phyloP scores from a whole-genome alignment of 2,888 invertebrate genomes.

The Philonicus albiceps region DNA sequence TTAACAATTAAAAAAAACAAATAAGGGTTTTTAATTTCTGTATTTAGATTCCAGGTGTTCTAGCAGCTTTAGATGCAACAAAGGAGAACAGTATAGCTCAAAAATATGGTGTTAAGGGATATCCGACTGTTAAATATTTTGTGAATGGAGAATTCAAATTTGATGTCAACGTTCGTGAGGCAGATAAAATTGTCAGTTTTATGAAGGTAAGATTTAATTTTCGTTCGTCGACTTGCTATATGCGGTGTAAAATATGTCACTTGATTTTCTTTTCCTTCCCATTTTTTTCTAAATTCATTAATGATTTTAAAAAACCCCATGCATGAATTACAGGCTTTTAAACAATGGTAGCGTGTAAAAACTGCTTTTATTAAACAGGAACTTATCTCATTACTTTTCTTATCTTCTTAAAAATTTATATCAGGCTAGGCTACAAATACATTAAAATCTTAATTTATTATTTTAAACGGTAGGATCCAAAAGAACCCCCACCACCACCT shows the following conservation, averaged over 20 bases:
- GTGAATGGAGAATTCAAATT: slow-evolving; percentile 78
- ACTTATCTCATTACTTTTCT: too few species aligned
- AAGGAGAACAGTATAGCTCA: slow-evolving; percentile 74
- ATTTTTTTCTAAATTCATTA: too few species aligned
- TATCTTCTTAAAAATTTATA: too few species aligned
- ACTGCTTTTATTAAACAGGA: too few species aligned
- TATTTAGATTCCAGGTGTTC: slow-evolving; percentile 72
- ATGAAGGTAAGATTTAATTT: slow-evolving; percentile 68
- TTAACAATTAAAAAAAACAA: neutral
- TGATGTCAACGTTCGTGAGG: slow-evolving; percentile 80
- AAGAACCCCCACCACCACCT: slow-evolving; percentile 85
- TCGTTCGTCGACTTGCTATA: too few species aligned
- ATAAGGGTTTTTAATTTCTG: neutral
- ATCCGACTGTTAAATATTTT: slow-evolving; percentile 82
- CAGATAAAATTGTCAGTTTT: slow-evolving; percentile 80
- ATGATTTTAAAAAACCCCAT: too few species aligned
- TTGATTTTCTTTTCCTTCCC: too few species aligned
- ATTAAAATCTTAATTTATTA: neutral
- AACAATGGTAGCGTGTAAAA: too few species aligned
- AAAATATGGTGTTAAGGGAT: slow-evolving; percentile 77
- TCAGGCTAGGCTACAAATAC: too few species aligned
- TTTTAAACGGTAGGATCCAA: slow-evolving; percentile 67
- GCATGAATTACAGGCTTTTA: too few species aligned
- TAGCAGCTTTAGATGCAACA: slow-evolving; percentile 88
- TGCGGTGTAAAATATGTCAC: too few species aligned